A percentile compares a stretch with the other conserved stretches of the same genome.
Evolutionary conservation across 2,888 invertebrate species (phyloP).

Genomic region (Artemia sinica): DNA sequence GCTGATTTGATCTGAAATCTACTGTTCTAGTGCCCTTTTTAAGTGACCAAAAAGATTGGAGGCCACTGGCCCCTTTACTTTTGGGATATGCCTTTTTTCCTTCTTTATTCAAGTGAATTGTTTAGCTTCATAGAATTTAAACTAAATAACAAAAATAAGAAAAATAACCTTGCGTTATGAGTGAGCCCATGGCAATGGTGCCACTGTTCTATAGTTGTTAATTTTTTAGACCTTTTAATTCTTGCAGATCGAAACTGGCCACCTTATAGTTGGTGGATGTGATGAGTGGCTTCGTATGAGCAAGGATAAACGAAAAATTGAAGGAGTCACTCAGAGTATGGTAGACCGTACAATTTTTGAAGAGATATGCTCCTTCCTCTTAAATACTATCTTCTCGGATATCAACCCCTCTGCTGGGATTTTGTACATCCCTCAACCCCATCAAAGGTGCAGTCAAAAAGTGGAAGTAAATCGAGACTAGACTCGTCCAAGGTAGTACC

Average conservation of each 20-base stretch:
- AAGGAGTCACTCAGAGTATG: constrained; percentile 58
- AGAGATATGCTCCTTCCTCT: constrained; percentile 25
- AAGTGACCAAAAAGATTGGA: too few species aligned
- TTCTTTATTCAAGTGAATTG: too few species aligned
- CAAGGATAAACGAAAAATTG: constrained; percentile 48
- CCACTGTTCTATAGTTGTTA: too few species aligned
- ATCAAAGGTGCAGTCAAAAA: neutral
- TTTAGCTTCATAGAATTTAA: too few species aligned
- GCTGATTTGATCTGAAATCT: too few species aligned
- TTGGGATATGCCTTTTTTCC: too few species aligned
- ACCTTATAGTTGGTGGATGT: constrained; percentile 59
- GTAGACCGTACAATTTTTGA: constrained; percentile 56
- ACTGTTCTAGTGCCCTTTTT: too few species aligned
- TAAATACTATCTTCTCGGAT: constrained; percentile 10
- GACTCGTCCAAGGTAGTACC: neutral
- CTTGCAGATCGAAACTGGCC: constrained; percentile 54
- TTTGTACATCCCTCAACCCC: neutral
- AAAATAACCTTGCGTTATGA: too few species aligned
- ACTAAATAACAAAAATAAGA: too few species aligned
- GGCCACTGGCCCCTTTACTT: too few species aligned
- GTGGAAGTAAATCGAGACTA: neutral
- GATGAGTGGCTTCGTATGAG: constrained; percentile 54
- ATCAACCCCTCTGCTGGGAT: neutral
- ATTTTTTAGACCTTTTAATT: too few species aligned
- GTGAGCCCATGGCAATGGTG: too few species aligned